Base-by-base conservation (phyloP, 2,113 vertebrate species). In the Amazona guildingii region DNA sequence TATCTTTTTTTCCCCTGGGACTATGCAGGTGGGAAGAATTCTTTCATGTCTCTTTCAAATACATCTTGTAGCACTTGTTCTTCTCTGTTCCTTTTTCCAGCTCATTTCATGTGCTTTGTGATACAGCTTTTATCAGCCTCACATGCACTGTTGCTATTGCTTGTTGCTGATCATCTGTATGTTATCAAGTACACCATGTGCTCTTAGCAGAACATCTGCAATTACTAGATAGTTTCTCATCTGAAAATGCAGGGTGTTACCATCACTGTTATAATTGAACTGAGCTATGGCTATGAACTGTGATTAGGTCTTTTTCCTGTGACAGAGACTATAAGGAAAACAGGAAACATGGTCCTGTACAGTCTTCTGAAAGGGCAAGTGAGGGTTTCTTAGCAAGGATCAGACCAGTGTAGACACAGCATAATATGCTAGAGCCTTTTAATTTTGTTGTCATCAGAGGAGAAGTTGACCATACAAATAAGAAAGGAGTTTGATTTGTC, bases 201-300 rank as follows among this genome's bases (percentile, higher is more conserved):
- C 75, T 88, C 48, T 95, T 91, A 83, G 79, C 80, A 90, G 90
- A 96, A 95, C 80, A 88, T 91, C 87, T 96, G 96, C 92, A 96
- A 85, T 93, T 93, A 92, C 73, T 83, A 92, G 76, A 84, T 16
- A 88, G 62, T 87, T 91, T 87, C 77, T 63, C 75, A 54, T 78
- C 79, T 94, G 37, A 88, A 88, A 95, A 83, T 48, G 19, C 35
- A 82, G 55, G 43, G 25, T 95, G 49, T 93, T 87, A 64, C 78
- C 80, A 81, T 43, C 72, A 79, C 46, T 75, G 54, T 31, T 91
- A 89, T 76, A 89, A 90, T 2, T 74, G 62, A 95, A 88, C 49
- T 63, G 43, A 82, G 28, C 31, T 93, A 31, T 17, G 24, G 61
- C 51, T 90, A 35, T 64, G 37, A 28, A 37, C 59, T 70, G n/a